Conservation (phyloP, 2,113 vertebrate species). For the Larimichthys crocea region DNA sequence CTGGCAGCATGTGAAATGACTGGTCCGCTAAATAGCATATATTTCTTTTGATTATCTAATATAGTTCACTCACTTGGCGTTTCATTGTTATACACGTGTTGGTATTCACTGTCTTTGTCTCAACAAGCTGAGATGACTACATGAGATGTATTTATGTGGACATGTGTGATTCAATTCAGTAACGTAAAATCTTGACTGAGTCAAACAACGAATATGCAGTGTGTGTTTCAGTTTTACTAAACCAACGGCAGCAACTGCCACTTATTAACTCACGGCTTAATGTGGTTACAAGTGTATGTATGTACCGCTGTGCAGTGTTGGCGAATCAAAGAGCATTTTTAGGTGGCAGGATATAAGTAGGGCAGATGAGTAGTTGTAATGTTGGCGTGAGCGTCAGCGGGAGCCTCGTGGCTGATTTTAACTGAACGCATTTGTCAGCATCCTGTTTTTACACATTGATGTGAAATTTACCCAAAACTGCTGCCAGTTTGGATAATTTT, state of each 20-base stretch:
- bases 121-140: background rate
- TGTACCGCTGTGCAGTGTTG: background rate
- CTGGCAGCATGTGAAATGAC: background rate
- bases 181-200: constrained; percentile 22
- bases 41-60: background rate
- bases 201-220: constrained; percentile 23
- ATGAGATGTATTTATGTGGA: background rate
- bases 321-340: constrained; percentile 19
- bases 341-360: constrained; percentile 36
- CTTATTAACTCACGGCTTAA: constrained; percentile 11
- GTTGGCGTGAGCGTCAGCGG: background rate
- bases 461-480: constrained; percentile 5
- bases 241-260: constrained; percentile 14
- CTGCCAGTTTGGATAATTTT: background rate
- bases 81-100: background rate
- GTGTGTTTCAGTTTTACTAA: constrained; percentile 37
- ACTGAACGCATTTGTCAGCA: constrained; percentile 31
- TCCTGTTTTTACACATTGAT: constrained; percentile 54
- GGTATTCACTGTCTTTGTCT: constrained; percentile 11
- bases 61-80: background rate
- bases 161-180: background rate
- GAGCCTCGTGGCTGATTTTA: background rate
- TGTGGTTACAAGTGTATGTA: background rate
- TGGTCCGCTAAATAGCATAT: background rate
- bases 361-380: constrained; percentile 24